phyloP scores from a whole-genome alignment of 53 echinoderm and acorn worm genomes.

The Holothuria scabra region DNA sequence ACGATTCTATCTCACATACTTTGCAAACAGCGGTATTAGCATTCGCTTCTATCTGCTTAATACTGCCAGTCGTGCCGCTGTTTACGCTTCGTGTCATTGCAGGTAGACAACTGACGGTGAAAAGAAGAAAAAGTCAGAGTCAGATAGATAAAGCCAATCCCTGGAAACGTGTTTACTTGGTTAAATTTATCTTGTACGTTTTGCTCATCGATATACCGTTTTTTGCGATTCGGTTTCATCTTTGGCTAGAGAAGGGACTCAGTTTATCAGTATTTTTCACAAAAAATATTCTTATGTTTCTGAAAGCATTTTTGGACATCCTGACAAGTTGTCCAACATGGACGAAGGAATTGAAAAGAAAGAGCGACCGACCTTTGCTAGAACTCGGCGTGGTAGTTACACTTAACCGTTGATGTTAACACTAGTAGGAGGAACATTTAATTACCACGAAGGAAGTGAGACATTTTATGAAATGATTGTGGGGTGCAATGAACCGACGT shows the following conservation, averaged over 20 bases:
- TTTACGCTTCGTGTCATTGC: constrained; percentile 75
- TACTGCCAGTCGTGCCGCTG: constrained; percentile 79
- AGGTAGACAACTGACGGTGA: constrained; percentile 52
- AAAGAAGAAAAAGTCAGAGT: constrained; percentile 52
- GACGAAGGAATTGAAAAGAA: constrained; percentile 35
- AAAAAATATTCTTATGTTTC: constrained; percentile 87
- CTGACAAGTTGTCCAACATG: constrained; percentile 54
- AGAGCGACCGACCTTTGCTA: constrained; percentile 65
- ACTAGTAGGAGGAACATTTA: background rate
- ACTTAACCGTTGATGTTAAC: constrained; percentile 53
- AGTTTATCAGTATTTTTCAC: constrained; percentile 81
- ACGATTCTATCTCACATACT: constrained; percentile 58
- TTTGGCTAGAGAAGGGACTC: constrained; percentile 76
- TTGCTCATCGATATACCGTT: constrained; percentile 80
- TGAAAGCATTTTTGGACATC: constrained; percentile 61
- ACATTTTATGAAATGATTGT: too few species aligned
- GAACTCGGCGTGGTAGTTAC: constrained; percentile 84
- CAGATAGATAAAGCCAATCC: constrained; percentile 51
- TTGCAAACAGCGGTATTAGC: constrained; percentile 73
- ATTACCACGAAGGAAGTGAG: too few species aligned
- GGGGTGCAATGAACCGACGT: too few species aligned
- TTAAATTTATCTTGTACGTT: constrained; percentile 76
- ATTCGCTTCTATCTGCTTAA: constrained; percentile 80
- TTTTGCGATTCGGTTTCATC: constrained; percentile 81
- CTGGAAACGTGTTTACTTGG: constrained; percentile 77